A percentile compares a stretch with the other conserved stretches of the same genome.
phyloP scores from a whole-genome alignment of 2,797 vertebrate genomes.

The Naso thynnoides region DNA sequence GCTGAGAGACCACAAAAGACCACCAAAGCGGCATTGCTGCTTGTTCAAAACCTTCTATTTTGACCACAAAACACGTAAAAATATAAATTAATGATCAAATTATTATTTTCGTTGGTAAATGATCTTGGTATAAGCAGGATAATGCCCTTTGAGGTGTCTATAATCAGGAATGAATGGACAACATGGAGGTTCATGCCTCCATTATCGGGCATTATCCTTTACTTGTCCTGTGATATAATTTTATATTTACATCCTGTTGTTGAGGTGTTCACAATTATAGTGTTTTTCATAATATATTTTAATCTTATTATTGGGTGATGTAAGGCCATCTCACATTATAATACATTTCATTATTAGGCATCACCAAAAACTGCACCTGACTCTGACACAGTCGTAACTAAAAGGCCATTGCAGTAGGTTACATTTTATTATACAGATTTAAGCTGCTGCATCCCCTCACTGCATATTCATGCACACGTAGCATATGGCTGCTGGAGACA shows the following conservation, averaged over 20 bases:
- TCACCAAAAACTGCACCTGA: not conserved
- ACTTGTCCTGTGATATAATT: not conserved
- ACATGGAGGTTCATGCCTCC: no score
- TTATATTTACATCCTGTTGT: not conserved
- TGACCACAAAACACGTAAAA: no score
- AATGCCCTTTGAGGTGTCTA: no score
- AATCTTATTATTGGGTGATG: not conserved
- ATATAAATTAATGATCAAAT: no score
- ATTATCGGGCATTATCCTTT: no score
- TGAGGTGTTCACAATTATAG: not conserved
- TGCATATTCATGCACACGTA: not conserved
- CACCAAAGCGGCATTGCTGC: no score
- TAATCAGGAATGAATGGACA: no score
- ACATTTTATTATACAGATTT: conserved; percentile 4
- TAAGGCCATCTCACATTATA: not conserved
- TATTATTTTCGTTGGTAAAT: no score
- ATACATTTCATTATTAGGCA: not conserved
- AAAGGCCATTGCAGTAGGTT: not conserved
- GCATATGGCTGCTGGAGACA: not conserved
- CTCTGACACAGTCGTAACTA: not conserved
- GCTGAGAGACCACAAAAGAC: no score
- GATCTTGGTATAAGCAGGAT: no score
- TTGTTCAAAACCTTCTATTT: no score
- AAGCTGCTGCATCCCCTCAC: not conserved
- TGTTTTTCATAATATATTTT: not conserved